These are phyloP conservation scores for Tachysurus vachellii DNA, from an alignment of 2,113 vertebrate genomes.

Conservation along the genomic window DNA sequence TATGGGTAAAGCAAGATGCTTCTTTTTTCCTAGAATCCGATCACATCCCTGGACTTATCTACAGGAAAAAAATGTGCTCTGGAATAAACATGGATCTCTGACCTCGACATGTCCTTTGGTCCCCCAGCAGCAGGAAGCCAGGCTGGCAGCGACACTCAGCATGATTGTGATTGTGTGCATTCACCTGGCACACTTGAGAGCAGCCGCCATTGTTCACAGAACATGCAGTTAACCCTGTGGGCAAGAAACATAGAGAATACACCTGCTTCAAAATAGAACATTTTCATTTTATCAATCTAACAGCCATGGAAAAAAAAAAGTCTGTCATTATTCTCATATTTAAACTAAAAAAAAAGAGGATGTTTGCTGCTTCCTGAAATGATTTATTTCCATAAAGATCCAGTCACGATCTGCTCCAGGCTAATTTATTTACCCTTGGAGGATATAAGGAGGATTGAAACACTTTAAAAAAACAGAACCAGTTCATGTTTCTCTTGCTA, in stretches of 20 bases:
- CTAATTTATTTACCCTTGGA: slow-evolving; percentile 32
- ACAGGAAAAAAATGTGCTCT: neutral
- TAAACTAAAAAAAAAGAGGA: neutral
- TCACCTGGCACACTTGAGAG: slow-evolving; percentile 63
- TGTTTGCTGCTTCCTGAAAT: neutral
- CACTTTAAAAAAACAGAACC: neutral
- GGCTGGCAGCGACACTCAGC: slow-evolving; percentile 57
- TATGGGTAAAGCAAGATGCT: neutral
- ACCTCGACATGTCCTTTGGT: slow-evolving; percentile 62
- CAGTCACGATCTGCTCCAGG: neutral
- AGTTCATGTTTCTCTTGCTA: neutral
- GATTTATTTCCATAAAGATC: neutral
- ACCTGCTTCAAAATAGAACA: neutral
- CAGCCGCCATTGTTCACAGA: slow-evolving; percentile 65
- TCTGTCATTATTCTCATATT: neutral
- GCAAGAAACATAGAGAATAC: neutral
- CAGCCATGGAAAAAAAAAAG: neutral
- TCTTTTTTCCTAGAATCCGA: neutral
- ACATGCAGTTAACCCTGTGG: slow-evolving; percentile 62
- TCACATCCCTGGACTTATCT: neutral
- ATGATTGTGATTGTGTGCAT: slow-evolving; percentile 41
- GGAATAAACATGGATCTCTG: slow-evolving; percentile 10
- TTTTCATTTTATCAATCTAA: neutral
- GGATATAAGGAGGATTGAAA: neutral
- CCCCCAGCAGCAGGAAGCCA: slow-evolving; percentile 62